Conservation (phyloP, 2,113 vertebrate species). For the Tychaedon coryphoeus region DNA sequence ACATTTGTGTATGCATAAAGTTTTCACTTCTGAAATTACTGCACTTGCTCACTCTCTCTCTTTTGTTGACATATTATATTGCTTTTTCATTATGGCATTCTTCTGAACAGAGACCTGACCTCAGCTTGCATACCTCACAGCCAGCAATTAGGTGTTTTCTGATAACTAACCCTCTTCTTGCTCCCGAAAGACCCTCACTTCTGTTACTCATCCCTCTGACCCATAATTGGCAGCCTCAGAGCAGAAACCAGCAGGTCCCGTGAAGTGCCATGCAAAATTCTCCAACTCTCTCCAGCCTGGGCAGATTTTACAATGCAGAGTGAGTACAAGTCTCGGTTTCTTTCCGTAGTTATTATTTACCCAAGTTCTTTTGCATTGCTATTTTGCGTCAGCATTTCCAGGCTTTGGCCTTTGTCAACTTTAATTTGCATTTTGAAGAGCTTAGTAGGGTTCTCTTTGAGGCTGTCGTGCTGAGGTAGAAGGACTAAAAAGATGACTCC, state of each 20-base stretch:
- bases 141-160: background rate
- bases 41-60: background rate
- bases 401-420: background rate
- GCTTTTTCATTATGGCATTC: background rate
- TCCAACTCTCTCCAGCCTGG: background rate
- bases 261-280: background rate
- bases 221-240: background rate
- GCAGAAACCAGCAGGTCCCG: background rate
- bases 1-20: too few species aligned
- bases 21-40: background rate
- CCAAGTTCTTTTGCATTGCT: background rate
- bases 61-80: background rate
- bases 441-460: background rate
- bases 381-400: background rate
- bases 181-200: background rate
- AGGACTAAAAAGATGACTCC: background rate
- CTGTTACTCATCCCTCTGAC: background rate
- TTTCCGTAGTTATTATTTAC: background rate
- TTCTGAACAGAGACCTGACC: background rate
- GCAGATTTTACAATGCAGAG: background rate
- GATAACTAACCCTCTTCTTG: background rate
- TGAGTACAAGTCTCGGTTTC: background rate
- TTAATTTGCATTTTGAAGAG: conserved; percentile 44
- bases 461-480: background rate
- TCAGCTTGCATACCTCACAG: background rate